phyloP scores from a whole-genome alignment of 2,888 invertebrate genomes.

The Argyresthia albistria region DNA sequence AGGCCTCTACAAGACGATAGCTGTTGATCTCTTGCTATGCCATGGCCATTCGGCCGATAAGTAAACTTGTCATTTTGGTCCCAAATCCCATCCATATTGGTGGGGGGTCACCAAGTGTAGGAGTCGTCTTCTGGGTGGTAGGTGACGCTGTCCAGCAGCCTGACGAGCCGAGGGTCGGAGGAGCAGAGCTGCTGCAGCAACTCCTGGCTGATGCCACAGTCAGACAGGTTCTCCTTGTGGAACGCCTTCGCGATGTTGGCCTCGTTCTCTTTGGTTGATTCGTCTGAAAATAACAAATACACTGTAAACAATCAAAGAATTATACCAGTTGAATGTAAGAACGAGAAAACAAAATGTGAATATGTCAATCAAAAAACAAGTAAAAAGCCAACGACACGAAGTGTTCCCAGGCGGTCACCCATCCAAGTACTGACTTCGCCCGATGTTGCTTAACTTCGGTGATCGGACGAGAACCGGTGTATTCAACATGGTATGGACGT shows the following conservation, averaged over 20 bases:
- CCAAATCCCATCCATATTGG: neutral
- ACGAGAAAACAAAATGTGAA: too few species aligned
- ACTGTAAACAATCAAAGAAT: too few species aligned
- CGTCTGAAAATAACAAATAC: conserved; percentile 31
- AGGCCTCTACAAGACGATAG: too few species aligned
- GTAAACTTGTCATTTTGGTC: neutral
- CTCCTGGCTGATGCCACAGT: conserved; percentile 81
- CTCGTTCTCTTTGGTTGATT: conserved; percentile 58
- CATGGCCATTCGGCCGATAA: too few species aligned
- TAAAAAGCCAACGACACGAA: neutral
- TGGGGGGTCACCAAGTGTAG: conserved; percentile 56
- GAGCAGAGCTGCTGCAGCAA: conserved; percentile 79
- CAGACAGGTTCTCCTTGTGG: conserved; percentile 88
- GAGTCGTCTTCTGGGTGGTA: conserved; percentile 73
- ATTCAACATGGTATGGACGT: conserved; percentile 20
- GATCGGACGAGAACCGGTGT: conserved; percentile 17
- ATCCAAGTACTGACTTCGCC: conserved; percentile 47
- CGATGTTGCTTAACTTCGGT: conserved; percentile 29
- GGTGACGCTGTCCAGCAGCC: conserved; percentile 76
- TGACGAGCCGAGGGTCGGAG: conserved; percentile 62
- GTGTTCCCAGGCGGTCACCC: conserved; percentile 48
- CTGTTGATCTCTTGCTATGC: too few species aligned
- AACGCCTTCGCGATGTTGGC: conserved; percentile 76
- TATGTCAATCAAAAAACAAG: too few species aligned
- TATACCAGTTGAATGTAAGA: too few species aligned